Base-by-base conservation (phyloP, 1,140 invertebrate species). In the Platorchestia sp. region DNA sequence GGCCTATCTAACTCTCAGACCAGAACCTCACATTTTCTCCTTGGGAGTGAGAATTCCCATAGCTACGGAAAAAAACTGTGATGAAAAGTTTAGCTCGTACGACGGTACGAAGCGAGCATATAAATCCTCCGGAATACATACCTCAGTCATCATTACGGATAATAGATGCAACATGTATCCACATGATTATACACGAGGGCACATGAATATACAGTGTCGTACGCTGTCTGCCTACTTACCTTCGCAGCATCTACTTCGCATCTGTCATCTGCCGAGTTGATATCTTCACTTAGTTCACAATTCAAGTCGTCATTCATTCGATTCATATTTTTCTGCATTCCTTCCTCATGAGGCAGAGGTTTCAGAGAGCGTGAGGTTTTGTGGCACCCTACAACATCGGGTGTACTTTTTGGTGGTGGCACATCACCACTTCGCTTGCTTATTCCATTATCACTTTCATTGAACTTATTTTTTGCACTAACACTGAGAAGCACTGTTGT, bases 351-450 rank as follows among this genome's bases (percentile, higher is more conserved):
- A 75, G 1, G 1, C 10, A 1, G 59, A 3, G 59, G 7, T 75
- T 36, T 27, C 59, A 36, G 36, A 75, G 59, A 3, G 59, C 10
- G 10, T 1, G 1, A 75, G 14, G 59, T 75, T 75, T 47, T 42
- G 40, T 93, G 91, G 45, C 91, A 93, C 40, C 45, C 91, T 40
- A 93, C 45, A 45, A 93, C 91, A 93, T 93, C 91, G 22, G 91
- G 91, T 16, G 91, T 45, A 40, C 45, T 93, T 27, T 44, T 7
- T 45, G 91, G 16, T 6, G 41, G 14, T 45, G 87, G 19, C 10
- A 0, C 41, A 44, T 90, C 87, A 14, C 41, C 42, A 42, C 27
- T 19, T 14, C 44, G 3, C 5, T 90, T 75, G 14, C 14, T 36
- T 75, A 19, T 75, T 22, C 36, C 27, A 75, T 51, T 51, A 51